Evolutionary conservation across 1,140 invertebrate species (phyloP), one percentile per base, ranked within the genome.

Genomic region (Sesamia nonagrioides): DNA sequence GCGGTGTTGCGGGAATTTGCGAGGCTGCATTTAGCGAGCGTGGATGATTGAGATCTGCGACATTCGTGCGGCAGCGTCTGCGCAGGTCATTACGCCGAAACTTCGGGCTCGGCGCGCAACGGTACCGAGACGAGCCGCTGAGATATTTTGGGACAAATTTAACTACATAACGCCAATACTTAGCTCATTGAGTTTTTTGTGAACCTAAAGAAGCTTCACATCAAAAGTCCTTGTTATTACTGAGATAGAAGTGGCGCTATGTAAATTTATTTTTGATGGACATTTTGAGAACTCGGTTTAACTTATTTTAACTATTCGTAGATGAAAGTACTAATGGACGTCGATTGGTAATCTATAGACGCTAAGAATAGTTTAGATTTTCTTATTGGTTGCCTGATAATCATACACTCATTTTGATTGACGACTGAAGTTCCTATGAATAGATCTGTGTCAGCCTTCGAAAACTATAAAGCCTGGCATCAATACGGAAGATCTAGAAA

Each of bases 31-130:
- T 80, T 78, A 71, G 77, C 79, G 76, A 81, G 79, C 84, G 85
- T 81, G 83, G 75, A 81, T 80, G 85, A 91, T 89, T 86, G 84
- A 78, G 83, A 89, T 90, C 86, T 86, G 84, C 84, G 84, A 85
- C 80, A 81, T 83, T 84, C 83, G 83, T 81, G 86, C 85, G 78
- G 78, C 54, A 9, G 45, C 84, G 84, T 83, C 84, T 77, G 85
- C 35, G 76, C 84, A 81, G 89, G 89, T 90, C 89, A 88, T 92
- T 91, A 92, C 89, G 89, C 91, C 91, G 87, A 92, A 92, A 84
- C 84, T 82, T 66, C 50, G 74, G 21, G 11, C 60, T 40, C 71
- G 60, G 21, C 73, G 74, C 37, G 61, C 75, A 81, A 81, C 80
- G 76, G 80, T 81, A 81, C 52, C 63, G 50, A 45, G 50, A 63